A percentile compares a stretch with the other conserved stretches of the same genome.
phyloP scores from a whole-genome alignment of 2,113 vertebrate genomes.

The Electrona antarctica region DNA sequence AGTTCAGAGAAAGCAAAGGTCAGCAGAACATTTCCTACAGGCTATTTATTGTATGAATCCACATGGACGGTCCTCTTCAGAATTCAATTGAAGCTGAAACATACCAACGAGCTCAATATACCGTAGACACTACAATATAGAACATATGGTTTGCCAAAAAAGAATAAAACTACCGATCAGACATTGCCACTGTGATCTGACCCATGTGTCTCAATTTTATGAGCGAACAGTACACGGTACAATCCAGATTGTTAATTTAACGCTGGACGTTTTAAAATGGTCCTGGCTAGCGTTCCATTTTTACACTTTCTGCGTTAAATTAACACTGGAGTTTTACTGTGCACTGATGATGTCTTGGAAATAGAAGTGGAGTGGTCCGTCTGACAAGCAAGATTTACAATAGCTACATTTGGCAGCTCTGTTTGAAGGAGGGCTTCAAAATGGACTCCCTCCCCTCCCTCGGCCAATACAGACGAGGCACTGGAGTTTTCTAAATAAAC shows the following conservation, averaged over 20 bases:
- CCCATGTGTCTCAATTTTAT: not conserved
- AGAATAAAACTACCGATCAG: too few relatives aligned
- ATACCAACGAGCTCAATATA: not conserved
- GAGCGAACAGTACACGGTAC: not conserved
- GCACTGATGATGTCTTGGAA: too few relatives aligned
- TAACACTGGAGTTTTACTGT: too few relatives aligned
- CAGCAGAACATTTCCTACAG: conserved; percentile 18
- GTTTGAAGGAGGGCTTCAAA: not conserved
- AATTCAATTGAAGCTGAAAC: not conserved
- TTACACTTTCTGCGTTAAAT: too few relatives aligned
- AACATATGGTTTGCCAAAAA: too few relatives aligned
- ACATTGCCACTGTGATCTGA: not conserved
- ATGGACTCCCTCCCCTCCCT: not conserved
- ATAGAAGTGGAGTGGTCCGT: too few relatives aligned
- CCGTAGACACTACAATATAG: too few relatives aligned
- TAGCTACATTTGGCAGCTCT: not conserved
- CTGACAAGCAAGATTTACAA: not conserved
- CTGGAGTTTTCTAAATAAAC: not conserved
- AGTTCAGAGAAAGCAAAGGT: conserved; percentile 60
- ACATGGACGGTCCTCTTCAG: conserved; percentile 7
- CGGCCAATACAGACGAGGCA: conserved; percentile 3
- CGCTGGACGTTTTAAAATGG: too few relatives aligned
- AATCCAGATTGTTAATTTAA: too few relatives aligned
- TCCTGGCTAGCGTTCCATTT: too few relatives aligned
- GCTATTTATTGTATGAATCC: conserved; percentile 13